Evolutionary conservation across 2,888 invertebrate genomes (phyloP).

Genomic region (Acleris sparsana): DNA sequence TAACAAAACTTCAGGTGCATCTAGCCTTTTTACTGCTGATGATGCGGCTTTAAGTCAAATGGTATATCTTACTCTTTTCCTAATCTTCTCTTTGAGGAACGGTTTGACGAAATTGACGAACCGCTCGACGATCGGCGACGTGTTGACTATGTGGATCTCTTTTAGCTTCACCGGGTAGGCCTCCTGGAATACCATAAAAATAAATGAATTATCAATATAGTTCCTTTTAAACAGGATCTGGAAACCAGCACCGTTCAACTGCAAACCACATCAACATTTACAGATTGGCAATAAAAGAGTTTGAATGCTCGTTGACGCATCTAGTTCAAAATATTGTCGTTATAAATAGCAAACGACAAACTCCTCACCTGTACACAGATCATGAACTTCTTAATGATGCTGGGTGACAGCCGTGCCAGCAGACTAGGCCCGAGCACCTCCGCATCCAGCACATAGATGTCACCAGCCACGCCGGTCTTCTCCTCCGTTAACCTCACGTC

Average conservation of each 20-base stretch:
- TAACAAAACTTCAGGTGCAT: too few relatives aligned
- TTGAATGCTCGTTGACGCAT: too few relatives aligned
- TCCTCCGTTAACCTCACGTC: conserved; percentile 91
- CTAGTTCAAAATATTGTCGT: too few relatives aligned
- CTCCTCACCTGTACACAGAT: conserved; percentile 87
- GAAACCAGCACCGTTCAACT: too few relatives aligned
- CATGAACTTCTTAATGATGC: conserved; percentile 91
- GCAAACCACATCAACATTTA: too few relatives aligned
- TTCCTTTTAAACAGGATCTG: too few relatives aligned
- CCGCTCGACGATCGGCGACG: conserved; percentile 91
- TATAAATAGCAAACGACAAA: too few relatives aligned
- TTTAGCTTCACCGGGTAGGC: conserved; percentile 92
- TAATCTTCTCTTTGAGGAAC: conserved; percentile 93
- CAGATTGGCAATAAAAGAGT: too few relatives aligned
- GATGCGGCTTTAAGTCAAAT: too few relatives aligned
- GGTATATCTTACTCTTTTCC: conserved; percentile 84
- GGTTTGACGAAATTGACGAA: conserved; percentile 93
- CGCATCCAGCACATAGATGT: conserved; percentile 91
- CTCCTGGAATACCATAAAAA: conserved; percentile 57
- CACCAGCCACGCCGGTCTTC: conserved; percentile 90
- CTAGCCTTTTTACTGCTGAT: too few relatives aligned
- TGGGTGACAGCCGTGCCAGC: conserved; percentile 91
- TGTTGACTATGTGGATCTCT: conserved; percentile 92
- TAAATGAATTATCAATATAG: too few relatives aligned
- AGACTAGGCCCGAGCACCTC: conserved; percentile 89